Evolutionary conservation across 2,888 invertebrate species (phyloP).

Genomic region (Keiferia lycopersicella): DNA sequence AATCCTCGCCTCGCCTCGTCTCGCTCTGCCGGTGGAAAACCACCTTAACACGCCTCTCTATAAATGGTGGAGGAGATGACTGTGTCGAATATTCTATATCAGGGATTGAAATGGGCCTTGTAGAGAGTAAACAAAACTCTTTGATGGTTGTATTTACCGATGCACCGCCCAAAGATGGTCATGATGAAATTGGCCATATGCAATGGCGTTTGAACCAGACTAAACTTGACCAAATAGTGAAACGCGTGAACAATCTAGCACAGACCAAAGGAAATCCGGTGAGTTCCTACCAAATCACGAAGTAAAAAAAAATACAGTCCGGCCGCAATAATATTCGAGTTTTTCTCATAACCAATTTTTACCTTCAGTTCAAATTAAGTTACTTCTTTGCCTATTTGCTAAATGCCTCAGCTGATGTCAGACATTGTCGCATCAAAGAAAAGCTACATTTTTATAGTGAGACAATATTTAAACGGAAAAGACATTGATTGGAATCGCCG

Average conservation of each 20-base stretch:
- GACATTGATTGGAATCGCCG: not conserved
- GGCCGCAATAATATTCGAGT: too few species aligned
- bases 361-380: too few species aligned
- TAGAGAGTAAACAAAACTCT: slow-evolving; percentile 2
- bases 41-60: not conserved
- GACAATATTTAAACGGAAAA: not conserved
- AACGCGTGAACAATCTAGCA: not conserved
- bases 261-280: not conserved
- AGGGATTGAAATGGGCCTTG: not conserved
- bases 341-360: too few species aligned
- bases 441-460: too few species aligned
- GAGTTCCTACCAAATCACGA: not conserved
- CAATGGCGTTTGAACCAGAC: not conserved
- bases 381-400: too few species aligned
- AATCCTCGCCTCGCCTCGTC: too few species aligned
- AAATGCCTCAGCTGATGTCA: too few species aligned
- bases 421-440: too few species aligned
- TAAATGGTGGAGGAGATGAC: not conserved
- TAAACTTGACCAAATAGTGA: not conserved
- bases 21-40: too few species aligned
- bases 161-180: not conserved
- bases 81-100: not conserved
- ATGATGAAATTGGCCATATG: not conserved
- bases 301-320: too few species aligned
- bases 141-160: not conserved